phyloP scores from a whole-genome alignment of 2,113 vertebrate genomes.

The Meles meles region DNA sequence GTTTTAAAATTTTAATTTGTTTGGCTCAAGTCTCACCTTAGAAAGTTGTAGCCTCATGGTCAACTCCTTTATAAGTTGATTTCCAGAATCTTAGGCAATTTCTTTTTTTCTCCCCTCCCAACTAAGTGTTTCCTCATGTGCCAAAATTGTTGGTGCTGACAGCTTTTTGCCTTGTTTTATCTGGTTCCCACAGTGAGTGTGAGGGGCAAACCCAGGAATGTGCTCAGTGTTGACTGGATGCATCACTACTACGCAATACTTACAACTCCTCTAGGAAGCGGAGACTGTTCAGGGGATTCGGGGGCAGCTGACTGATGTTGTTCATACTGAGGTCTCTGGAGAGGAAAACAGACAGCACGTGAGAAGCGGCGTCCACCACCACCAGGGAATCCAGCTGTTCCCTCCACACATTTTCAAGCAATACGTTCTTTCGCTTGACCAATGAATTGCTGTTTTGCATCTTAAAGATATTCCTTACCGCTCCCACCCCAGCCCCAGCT shows the following conservation, averaged over 20 bases:
- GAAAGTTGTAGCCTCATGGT: conserved; percentile 81
- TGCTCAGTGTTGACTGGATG: conserved; percentile 63
- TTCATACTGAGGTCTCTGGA: conserved; percentile 97
- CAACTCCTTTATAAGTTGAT: conserved; percentile 82
- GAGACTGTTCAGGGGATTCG: conserved; percentile 85
- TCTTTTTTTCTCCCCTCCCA: not conserved
- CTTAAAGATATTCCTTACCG: conserved; percentile 44
- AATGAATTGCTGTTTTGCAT: conserved; percentile 71
- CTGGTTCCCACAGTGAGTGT: conserved; percentile 82
- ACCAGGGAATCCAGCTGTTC: conserved; percentile 78
- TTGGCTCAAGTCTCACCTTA: conserved; percentile 81
- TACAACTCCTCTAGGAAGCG: conserved; percentile 96
- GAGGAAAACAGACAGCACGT: conserved; percentile 81
- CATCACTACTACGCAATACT: conserved; percentile 80
- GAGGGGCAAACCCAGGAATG: conserved; percentile 79
- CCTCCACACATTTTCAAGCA: conserved; percentile 78
- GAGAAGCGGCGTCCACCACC: conserved; percentile 66
- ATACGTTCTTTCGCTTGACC: conserved; percentile 62
- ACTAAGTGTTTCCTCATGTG: conserved; percentile 84
- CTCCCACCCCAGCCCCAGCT: accelerated
- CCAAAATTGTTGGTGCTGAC: conserved; percentile 79
- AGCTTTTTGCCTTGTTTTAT: conserved; percentile 79
- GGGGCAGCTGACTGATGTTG: conserved; percentile 90
- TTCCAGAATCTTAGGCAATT: conserved; percentile 83
- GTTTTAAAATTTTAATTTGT: conserved; percentile 87